phyloP scores from a whole-genome alignment of 1,140 invertebrate species.

The Monochamus saltuarius region DNA sequence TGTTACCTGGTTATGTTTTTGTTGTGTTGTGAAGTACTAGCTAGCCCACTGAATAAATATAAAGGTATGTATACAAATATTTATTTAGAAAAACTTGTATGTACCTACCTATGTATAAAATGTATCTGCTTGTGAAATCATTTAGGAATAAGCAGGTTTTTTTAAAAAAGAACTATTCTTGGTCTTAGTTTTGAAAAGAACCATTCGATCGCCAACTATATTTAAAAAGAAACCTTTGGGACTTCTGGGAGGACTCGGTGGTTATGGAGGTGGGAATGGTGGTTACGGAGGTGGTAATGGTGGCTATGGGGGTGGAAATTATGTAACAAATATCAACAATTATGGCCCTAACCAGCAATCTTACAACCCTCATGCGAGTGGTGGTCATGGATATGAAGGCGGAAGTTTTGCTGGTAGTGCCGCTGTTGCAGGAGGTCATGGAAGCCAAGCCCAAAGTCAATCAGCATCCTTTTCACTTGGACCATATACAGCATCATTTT shows the following conservation, averaged over 20 bases:
- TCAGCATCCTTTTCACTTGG: slow-evolving; percentile 9
- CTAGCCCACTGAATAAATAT: too few species aligned
- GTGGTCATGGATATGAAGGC: not conserved
- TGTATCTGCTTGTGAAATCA: too few species aligned
- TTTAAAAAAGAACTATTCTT: too few species aligned
- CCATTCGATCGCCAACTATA: not conserved
- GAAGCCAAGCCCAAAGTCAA: slow-evolving; percentile 12
- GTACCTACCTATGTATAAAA: too few species aligned
- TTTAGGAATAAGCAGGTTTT: too few species aligned
- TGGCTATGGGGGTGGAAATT: not conserved
- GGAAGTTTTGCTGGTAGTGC: slow-evolving; percentile 16
- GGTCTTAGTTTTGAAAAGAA: not conserved
- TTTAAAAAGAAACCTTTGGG: slow-evolving; percentile 1
- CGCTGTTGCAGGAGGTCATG: slow-evolving; percentile 13
- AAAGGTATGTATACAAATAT: too few species aligned
- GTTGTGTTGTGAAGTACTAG: too few species aligned
- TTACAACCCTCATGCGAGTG: not conserved
- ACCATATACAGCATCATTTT: slow-evolving; percentile 7
- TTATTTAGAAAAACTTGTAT: too few species aligned
- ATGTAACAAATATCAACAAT: slow-evolving; percentile 15
- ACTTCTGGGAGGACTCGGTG: not conserved
- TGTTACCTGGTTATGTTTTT: too few species aligned
- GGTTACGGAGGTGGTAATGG: not conserved
- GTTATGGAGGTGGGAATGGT: not conserved
- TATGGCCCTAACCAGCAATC: slow-evolving; percentile 1